Conservation (phyloP, 2,888 invertebrate genomes). For the Panopea generosa region DNA sequence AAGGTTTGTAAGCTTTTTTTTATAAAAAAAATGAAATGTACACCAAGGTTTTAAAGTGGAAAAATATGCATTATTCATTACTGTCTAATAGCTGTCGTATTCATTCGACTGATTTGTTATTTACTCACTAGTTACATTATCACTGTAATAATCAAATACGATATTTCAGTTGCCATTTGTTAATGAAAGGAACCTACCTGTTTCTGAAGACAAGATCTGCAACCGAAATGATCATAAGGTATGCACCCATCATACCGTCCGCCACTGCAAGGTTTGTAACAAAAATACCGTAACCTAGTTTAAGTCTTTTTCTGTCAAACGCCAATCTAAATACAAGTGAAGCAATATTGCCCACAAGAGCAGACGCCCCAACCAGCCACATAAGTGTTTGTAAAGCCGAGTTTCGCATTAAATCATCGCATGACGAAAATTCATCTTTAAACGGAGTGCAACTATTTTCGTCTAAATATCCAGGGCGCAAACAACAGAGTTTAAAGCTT, state of each 20-base stretch:
- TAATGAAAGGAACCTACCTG: not conserved
- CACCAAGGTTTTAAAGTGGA: too few relatives aligned
- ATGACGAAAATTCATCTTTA: constrained; percentile 51
- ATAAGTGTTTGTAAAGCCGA: constrained; percentile 53
- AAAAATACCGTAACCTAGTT: constrained; percentile 48
- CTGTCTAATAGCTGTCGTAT: too few relatives aligned
- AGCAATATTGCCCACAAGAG: constrained; percentile 57
- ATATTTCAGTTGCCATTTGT: too few relatives aligned
- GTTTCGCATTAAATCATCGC: constrained; percentile 66
- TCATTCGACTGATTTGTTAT: too few relatives aligned
- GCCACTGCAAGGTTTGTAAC: constrained; percentile 46
- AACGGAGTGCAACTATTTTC: constrained; percentile 56
- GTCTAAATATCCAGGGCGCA: constrained; percentile 19
- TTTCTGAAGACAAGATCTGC: constrained; percentile 63
- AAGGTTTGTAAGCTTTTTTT: too few relatives aligned
- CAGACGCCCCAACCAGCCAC: constrained; percentile 58
- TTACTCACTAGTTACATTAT: too few relatives aligned
- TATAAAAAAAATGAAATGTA: too few relatives aligned
- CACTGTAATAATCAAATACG: too few relatives aligned
- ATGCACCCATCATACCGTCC: constrained; percentile 39
- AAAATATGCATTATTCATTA: too few relatives aligned
- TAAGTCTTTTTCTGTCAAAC: constrained; percentile 30
- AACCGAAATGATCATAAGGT: constrained; percentile 54
- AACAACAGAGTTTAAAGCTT: constrained; percentile 11
- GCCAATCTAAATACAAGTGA: constrained; percentile 44